A percentile compares a stretch with the other conserved stretches of the same genome.
Evolutionary conservation across 2,797 vertebrate species (phyloP).

Genomic region (Helarctos malayanus): DNA sequence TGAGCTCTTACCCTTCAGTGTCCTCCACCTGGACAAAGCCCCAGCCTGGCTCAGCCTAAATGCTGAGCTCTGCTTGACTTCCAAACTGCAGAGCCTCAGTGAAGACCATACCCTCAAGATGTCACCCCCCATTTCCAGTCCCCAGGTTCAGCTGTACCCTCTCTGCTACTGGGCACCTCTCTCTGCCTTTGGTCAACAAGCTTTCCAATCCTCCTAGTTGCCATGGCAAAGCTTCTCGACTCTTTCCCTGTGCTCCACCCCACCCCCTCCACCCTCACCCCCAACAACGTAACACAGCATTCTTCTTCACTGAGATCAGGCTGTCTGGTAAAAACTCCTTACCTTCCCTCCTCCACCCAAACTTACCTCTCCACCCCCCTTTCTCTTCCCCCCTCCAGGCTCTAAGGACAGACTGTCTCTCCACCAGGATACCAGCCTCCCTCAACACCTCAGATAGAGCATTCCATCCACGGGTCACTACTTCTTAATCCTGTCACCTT

Average conservation of each 20-base stretch:
- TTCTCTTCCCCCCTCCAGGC: background rate
- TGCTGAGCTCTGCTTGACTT: background rate
- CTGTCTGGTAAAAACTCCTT: background rate
- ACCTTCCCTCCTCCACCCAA: background rate
- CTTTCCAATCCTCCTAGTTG: background rate
- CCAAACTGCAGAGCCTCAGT: background rate
- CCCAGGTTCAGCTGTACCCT: background rate
- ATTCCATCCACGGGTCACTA: background rate
- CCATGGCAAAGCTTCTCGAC: background rate
- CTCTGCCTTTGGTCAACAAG: background rate
- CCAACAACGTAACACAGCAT: background rate
- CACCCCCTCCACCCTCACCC: too few species aligned
- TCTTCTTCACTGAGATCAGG: background rate
- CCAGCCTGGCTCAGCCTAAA: background rate
- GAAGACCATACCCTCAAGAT: background rate
- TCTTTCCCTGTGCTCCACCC: background rate
- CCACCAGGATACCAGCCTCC: background rate
- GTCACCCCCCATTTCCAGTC: background rate
- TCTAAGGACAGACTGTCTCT: background rate
- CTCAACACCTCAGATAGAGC: background rate
- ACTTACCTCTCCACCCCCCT: background rate
- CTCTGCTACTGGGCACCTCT: background rate
- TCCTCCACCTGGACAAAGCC: background rate
- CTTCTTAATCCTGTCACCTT: background rate
- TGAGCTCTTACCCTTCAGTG: background rate